Conservation (phyloP, 2,113 vertebrate genomes). For the Microtus ochrogaster region DNA sequence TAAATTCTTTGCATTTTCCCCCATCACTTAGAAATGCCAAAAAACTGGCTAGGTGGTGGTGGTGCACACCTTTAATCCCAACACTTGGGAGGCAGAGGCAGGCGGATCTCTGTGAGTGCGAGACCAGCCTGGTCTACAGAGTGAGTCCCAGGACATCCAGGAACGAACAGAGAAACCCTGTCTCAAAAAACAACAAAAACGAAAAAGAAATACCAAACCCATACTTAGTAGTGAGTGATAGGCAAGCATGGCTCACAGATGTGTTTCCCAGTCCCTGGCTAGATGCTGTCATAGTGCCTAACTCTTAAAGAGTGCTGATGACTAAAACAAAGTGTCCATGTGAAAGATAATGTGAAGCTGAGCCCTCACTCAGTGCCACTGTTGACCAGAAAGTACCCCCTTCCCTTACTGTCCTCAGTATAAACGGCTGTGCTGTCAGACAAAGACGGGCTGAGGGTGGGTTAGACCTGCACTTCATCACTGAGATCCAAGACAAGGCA, state of each 20-base stretch:
- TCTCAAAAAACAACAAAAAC: neutral
- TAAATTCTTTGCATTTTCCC: neutral
- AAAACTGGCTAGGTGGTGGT: neutral
- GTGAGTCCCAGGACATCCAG: neutral
- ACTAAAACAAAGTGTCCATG: neutral
- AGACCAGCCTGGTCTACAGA: neutral
- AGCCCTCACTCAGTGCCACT: neutral
- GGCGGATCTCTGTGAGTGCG: neutral
- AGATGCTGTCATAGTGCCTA: neutral
- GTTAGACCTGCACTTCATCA: neutral
- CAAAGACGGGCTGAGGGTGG: neutral
- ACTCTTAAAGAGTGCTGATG: neutral
- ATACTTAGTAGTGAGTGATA: neutral
- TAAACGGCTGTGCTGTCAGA: neutral
- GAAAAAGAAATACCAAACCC: neutral
- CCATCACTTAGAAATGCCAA: neutral
- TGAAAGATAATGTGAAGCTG: neutral
- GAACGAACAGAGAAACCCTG: neutral
- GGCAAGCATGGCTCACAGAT: neutral
- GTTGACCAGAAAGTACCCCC: neutral
- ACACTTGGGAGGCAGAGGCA: neutral
- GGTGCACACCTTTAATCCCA: neutral
- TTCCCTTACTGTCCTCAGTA: neutral
- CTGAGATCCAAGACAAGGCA: neutral
- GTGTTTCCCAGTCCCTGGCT: neutral